These are phyloP conservation scores for Chironomus striatipennis DNA, from an alignment of 1,140 invertebrate genomes.

Conservation along the genomic window DNA sequence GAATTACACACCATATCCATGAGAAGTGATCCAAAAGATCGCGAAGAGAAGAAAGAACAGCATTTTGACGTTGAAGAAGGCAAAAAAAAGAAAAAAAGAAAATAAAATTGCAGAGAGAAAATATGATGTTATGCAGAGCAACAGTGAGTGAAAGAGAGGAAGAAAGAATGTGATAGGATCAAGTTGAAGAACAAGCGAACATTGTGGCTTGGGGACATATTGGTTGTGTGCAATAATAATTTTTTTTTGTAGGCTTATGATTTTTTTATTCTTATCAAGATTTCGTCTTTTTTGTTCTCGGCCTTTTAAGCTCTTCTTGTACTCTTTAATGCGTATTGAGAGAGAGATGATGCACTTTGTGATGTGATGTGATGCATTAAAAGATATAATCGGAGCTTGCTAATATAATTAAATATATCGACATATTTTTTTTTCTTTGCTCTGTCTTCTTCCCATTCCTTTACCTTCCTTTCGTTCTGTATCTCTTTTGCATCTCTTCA, in stretches of 20 bases:
- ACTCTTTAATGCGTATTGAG: not conserved
- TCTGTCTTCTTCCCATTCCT: too few species aligned
- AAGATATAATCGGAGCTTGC: not conserved
- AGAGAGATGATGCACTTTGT: not conserved
- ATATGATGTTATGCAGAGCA: not conserved
- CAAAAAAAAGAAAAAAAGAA: too few species aligned
- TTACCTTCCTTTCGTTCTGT: too few species aligned
- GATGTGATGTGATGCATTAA: not conserved
- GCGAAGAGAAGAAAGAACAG: too few species aligned
- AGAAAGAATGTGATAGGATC: conserved; percentile 1
- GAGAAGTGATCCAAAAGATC: too few species aligned
- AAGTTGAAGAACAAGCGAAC: not conserved
- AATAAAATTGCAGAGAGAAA: not conserved
- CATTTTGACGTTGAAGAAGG: not conserved
- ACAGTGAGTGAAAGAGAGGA: not conserved
- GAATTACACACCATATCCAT: not conserved
- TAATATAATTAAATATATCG: conserved; percentile 3
- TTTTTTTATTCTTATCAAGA: conserved; percentile 13
- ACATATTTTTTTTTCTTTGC: too few species aligned
- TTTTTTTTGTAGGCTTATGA: not conserved
- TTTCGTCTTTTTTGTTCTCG: not conserved
- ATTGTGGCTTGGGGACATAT: conserved; percentile 1
- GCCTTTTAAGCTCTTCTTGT: not conserved
- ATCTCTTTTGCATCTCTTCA: not conserved
- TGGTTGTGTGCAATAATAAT: not conserved